These are phyloP conservation scores for Eleutherodactylus coqui DNA, from an alignment of 2,797 vertebrate species.

Conservation along the genomic window DNA sequence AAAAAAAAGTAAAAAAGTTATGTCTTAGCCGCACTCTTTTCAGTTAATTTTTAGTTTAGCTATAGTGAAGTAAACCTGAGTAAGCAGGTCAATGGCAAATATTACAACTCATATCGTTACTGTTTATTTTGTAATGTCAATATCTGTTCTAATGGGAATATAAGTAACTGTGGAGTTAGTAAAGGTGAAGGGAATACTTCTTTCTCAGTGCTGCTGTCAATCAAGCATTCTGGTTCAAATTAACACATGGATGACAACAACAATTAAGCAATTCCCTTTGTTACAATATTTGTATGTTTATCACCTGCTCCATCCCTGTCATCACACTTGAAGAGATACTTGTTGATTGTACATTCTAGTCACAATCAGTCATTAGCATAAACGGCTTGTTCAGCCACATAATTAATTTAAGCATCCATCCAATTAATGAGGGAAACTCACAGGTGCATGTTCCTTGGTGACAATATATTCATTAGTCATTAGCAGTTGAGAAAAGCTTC, in stretches of 20 bases:
- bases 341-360: slow-evolving; percentile 6
- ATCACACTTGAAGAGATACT: slow-evolving; percentile 12
- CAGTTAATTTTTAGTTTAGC: too few relatives aligned
- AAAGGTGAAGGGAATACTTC: neutral
- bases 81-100: too few relatives aligned
- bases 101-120: too few relatives aligned
- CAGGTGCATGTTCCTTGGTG: slow-evolving; percentile 10
- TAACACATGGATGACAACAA: neutral
- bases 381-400: neutral
- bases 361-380: slow-evolving; percentile 25
- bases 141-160: too few relatives aligned
- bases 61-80: too few relatives aligned
- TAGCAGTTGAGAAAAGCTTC: neutral
- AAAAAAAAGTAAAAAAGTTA: too few relatives aligned
- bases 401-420: slow-evolving; percentile 35
- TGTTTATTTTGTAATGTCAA: too few relatives aligned
- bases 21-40: too few relatives aligned
- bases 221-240: neutral
- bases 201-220: neutral
- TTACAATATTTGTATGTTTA: slow-evolving; percentile 2
- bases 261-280: slow-evolving; percentile 5
- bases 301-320: slow-evolving; percentile 4
- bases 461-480: slow-evolving; percentile 1
- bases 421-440: slow-evolving; percentile 8
- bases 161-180: neutral